phyloP scores from a whole-genome alignment of 2,113 vertebrate genomes.

The Telmatochromis sp. region DNA sequence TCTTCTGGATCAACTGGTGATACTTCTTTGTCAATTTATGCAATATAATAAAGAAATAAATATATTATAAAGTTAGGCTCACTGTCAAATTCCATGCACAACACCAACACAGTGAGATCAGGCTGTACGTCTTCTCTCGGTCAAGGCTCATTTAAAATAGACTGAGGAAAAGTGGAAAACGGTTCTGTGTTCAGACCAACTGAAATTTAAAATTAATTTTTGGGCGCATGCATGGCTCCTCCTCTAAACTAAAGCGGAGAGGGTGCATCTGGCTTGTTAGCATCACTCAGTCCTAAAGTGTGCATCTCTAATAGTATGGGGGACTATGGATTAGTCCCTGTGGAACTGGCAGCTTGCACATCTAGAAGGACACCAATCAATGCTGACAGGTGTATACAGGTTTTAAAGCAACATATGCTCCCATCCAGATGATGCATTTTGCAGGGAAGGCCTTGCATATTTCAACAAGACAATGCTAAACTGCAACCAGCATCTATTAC shows the following conservation, averaged over 20 bases:
- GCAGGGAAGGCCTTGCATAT: neutral
- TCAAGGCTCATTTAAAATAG: accelerated
- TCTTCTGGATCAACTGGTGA: neutral
- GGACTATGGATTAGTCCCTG: neutral
- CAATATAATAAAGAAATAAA: neutral
- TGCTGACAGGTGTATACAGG: neutral
- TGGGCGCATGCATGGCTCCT: accelerated
- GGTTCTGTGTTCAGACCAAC: neutral
- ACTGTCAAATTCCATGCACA: neutral
- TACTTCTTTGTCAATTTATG: neutral
- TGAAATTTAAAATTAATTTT: neutral
- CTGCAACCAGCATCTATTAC: neutral
- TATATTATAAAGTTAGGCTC: neutral
- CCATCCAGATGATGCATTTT: neutral
- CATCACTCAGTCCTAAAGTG: neutral
- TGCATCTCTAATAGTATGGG: neutral
- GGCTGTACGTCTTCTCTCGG: neutral
- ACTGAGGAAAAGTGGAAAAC: neutral
- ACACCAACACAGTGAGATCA: neutral
- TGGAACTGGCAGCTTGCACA: neutral
- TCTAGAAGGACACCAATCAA: neutral
- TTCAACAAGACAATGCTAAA: neutral
- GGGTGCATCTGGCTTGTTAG: neutral
- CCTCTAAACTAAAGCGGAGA: neutral
- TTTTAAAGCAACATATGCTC: neutral